These are phyloP conservation scores for Panulirus ornatus DNA, from an alignment of 1,140 invertebrate genomes.

Conservation along the genomic window DNA sequence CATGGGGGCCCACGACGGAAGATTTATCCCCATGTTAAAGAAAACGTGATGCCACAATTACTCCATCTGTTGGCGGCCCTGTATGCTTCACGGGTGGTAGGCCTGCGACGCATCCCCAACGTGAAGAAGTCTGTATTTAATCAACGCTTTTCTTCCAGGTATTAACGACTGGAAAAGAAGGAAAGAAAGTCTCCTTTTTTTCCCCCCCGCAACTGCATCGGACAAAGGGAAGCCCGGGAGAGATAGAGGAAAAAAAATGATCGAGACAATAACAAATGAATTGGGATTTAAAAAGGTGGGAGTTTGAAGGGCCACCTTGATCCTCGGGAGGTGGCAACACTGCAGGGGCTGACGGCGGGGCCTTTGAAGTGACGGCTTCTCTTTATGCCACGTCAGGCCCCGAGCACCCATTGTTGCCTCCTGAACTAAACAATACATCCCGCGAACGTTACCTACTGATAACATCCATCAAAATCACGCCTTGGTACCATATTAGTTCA, in stretches of 20 bases:
- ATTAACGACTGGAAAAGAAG: not conserved
- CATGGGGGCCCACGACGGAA: not conserved
- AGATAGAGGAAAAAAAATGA: not conserved
- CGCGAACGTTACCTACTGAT: conserved; percentile 66
- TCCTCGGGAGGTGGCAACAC: conserved; percentile 37
- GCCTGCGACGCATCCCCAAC: not conserved
- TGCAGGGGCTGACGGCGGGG: conserved; percentile 18
- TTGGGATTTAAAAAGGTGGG: conserved; percentile 14
- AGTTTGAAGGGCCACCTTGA: conserved; percentile 29
- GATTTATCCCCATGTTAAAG: conserved; percentile 34
- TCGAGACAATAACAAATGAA: conserved; percentile 41
- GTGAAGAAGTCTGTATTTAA: not conserved
- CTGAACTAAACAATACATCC: conserved; percentile 57
- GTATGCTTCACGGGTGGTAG: conserved; percentile 39
- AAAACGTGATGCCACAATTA: conserved; percentile 45
- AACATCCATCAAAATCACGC: conserved; percentile 72
- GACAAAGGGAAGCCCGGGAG: not conserved
- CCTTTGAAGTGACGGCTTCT: conserved; percentile 68
- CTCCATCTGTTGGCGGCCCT: conserved; percentile 44
- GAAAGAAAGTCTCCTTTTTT: not conserved
- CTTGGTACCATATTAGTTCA: conserved; percentile 50
- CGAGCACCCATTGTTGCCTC: conserved; percentile 56
- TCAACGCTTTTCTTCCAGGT: conserved; percentile 17
- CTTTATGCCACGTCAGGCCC: conserved; percentile 63
- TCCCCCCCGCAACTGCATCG: not conserved